Conservation (phyloP, 2,888 invertebrate species). For the Eubasilissa splendida region DNA sequence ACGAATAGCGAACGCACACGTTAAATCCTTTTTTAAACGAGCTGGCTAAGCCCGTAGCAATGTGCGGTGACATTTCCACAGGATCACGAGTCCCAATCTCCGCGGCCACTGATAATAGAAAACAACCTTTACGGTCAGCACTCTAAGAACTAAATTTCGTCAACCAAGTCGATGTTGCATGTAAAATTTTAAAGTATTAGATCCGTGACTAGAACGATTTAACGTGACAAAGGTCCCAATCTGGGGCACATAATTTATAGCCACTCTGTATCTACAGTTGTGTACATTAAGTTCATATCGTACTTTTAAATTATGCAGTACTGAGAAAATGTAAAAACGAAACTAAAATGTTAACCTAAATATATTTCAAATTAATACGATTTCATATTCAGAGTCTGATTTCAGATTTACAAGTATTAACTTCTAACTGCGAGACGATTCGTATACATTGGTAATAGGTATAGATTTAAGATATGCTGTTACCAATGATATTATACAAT, state of each 20-base stretch:
- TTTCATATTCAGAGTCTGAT: too few species aligned
- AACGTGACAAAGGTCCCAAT: background rate
- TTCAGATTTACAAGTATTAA: too few species aligned
- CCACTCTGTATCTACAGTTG: slow-evolving; percentile 1
- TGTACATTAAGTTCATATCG: background rate
- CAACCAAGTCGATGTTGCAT: background rate
- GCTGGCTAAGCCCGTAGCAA: background rate
- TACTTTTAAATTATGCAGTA: too few species aligned
- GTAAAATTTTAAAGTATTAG: background rate
- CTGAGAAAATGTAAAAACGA: too few species aligned
- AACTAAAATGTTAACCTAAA: too few species aligned
- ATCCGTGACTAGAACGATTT: background rate
- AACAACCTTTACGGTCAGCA: background rate
- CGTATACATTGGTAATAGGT: too few species aligned
- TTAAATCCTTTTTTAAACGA: background rate
- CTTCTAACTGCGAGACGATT: too few species aligned
- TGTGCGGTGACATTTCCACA: background rate
- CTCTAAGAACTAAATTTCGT: background rate
- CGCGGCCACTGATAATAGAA: background rate
- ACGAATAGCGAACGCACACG: background rate
- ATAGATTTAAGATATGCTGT: too few species aligned
- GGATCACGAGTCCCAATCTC: background rate
- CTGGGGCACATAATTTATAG: background rate
- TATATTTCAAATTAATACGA: too few species aligned
- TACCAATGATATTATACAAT: too few species aligned